Conservation (phyloP, 2,888 invertebrate species). For the Polietes domitor region DNA sequence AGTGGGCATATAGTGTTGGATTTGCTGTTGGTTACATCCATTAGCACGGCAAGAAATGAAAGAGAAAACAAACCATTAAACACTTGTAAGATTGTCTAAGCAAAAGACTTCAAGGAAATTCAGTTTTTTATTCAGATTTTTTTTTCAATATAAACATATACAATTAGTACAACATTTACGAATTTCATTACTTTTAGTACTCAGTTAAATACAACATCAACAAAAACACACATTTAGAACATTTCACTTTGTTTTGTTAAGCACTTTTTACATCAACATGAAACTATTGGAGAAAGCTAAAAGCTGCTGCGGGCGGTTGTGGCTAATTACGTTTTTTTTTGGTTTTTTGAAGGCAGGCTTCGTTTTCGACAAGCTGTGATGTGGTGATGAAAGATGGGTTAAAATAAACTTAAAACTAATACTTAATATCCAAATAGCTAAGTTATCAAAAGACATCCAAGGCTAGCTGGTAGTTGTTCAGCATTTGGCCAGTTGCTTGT, state of each 20-base stretch:
- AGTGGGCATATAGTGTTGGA: slow-evolving; percentile 96
- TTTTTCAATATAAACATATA: too few species aligned
- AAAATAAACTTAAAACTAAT: not conserved
- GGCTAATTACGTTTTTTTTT: too few species aligned
- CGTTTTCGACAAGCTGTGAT: not conserved
- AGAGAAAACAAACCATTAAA: slow-evolving; percentile 57
- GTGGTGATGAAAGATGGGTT: not conserved
- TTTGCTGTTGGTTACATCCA: slow-evolving; percentile 84
- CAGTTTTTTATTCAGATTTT: too few species aligned
- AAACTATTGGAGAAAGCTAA: slow-evolving; percentile 8
- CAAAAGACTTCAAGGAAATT: not conserved
- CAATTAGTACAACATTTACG: not conserved
- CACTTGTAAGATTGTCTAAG: slow-evolving; percentile 9
- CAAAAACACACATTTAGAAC: slow-evolving; percentile 18
- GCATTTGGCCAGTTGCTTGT: too few species aligned
- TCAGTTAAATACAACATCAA: not conserved
- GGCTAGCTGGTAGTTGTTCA: too few species aligned
- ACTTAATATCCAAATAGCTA: not conserved
- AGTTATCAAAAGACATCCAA: too few species aligned
- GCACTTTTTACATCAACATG: slow-evolving; percentile 5
- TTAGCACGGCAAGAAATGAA: slow-evolving; percentile 58
- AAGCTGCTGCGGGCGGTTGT: slow-evolving; percentile 8
- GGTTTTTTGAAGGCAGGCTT: not conserved
- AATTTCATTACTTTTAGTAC: not conserved
- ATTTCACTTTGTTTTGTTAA: slow-evolving; percentile 13